A percentile compares a stretch with the other conserved stretches of the same genome.
Conservation (phyloP, 92 coral and sea anemone species). For the Galaxea fascicularis region DNA sequence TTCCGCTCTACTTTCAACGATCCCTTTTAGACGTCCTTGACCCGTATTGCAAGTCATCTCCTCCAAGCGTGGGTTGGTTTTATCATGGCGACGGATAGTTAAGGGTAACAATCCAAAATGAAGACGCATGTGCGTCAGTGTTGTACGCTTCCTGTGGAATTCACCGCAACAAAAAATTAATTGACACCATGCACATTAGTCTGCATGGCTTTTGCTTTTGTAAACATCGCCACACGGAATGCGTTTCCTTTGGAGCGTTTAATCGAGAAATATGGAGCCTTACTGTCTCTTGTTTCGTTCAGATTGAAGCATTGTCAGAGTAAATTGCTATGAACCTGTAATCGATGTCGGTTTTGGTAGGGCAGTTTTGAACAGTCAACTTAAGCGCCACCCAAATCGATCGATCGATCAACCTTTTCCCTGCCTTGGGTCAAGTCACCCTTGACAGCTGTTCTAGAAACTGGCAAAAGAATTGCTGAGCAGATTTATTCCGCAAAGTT, state of each 20-base stretch:
- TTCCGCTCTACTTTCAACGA: constrained; percentile 37
- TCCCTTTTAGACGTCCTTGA: constrained; percentile 21
- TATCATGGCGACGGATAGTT: background rate
- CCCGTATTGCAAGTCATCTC: constrained; percentile 8
- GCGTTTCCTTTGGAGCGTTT: constrained; percentile 28
- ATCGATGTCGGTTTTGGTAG: background rate
- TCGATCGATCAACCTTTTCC: constrained; percentile 1
- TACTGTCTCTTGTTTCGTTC: constrained; percentile 1
- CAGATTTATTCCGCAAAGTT: constrained; percentile 31
- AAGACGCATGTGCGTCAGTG: constrained; percentile 28
- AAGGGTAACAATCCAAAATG: background rate
- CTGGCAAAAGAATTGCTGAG: background rate
- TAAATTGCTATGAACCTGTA: background rate
- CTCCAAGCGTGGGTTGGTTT: constrained; percentile 32
- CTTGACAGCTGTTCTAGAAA: constrained; percentile 17
- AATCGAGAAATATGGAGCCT: constrained; percentile 16
- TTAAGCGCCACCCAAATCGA: background rate
- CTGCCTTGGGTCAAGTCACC: background rate
- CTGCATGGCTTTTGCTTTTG: constrained; percentile 41
- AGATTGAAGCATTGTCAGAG: constrained; percentile 19
- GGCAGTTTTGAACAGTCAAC: background rate
- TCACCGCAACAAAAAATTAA: constrained; percentile 51
- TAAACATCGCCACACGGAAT: constrained; percentile 57
- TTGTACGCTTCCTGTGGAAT: constrained; percentile 47
- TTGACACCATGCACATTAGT: constrained; percentile 40